phyloP scores from a whole-genome alignment of 2,113 vertebrate genomes.

The Hippocampus zosterae region DNA sequence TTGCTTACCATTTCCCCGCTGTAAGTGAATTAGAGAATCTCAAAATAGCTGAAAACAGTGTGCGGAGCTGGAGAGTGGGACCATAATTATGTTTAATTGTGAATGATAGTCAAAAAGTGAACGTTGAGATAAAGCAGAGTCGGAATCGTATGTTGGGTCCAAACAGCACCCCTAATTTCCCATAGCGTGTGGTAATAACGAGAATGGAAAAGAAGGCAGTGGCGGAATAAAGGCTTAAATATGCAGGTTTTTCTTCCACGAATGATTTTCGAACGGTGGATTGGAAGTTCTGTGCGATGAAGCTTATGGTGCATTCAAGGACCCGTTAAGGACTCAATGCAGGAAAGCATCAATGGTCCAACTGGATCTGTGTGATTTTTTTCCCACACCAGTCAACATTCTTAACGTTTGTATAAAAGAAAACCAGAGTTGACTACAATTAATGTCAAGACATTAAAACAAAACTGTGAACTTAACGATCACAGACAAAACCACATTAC shows the following conservation, averaged over 20 bases:
- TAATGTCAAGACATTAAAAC: not conserved
- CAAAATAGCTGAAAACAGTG: constrained; percentile 18
- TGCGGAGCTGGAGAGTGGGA: constrained; percentile 44
- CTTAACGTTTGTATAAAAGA: not conserved
- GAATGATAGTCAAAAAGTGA: constrained; percentile 31
- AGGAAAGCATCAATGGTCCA: not conserved
- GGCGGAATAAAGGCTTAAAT: constrained; percentile 36
- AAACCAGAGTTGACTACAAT: not conserved
- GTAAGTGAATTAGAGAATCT: constrained; percentile 42
- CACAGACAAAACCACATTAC: too few species aligned
- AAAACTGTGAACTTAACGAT: not conserved
- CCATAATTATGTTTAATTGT: constrained; percentile 54
- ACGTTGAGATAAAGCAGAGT: constrained; percentile 49
- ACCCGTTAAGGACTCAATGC: constrained; percentile 13
- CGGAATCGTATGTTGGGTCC: constrained; percentile 21
- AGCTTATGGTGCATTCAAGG: constrained; percentile 23
- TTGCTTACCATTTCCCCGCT: constrained; percentile 28
- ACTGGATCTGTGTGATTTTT: not conserved
- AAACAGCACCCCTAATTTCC: constrained; percentile 35
- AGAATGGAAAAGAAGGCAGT: constrained; percentile 24
- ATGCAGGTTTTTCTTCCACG: constrained; percentile 16
- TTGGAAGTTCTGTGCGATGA: constrained; percentile 26
- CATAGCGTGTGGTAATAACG: constrained; percentile 31
- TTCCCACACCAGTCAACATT: not conserved
- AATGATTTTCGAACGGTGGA: constrained; percentile 21